Conservation (phyloP, 2,888 invertebrate genomes). For the Busseola fusca region DNA sequence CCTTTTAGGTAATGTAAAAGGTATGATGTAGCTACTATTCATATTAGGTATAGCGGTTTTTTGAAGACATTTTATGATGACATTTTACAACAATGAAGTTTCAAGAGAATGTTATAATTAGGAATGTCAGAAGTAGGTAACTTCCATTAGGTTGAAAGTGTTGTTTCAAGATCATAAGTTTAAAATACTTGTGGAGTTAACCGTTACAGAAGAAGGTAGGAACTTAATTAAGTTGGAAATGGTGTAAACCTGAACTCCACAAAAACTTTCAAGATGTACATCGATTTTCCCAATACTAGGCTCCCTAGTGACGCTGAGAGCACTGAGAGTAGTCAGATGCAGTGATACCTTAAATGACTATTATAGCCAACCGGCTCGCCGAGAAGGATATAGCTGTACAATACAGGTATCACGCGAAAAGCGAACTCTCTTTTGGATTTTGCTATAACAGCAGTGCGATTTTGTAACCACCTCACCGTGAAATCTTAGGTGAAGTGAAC, state of each 20-base stretch:
- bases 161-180: conserved; percentile 1
- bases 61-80: not conserved
- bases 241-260: not conserved
- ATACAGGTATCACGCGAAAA: conserved; percentile 16
- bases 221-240: not conserved
- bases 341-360: conserved; percentile 38
- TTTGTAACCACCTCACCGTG: too few relatives aligned
- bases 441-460: too few relatives aligned
- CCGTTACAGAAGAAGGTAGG: not conserved
- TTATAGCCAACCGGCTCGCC: conserved; percentile 33
- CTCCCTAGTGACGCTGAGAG: not conserved
- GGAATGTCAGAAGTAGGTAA: not conserved
- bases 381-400: conserved; percentile 31
- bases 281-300: conserved; percentile 1
- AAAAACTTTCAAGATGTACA: not conserved
- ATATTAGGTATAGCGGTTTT: not conserved
- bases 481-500: too few relatives aligned
- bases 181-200: conserved; percentile 6
- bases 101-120: not conserved
- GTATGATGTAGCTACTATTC: not conserved
- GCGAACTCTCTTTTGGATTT: not conserved
- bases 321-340: not conserved
- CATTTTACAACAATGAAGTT: conserved; percentile 5
- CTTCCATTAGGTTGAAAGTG: conserved; percentile 1
- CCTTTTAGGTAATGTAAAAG: not conserved